Base-by-base conservation (phyloP, 2,888 invertebrate species). In the Nymphalis polychloros region DNA sequence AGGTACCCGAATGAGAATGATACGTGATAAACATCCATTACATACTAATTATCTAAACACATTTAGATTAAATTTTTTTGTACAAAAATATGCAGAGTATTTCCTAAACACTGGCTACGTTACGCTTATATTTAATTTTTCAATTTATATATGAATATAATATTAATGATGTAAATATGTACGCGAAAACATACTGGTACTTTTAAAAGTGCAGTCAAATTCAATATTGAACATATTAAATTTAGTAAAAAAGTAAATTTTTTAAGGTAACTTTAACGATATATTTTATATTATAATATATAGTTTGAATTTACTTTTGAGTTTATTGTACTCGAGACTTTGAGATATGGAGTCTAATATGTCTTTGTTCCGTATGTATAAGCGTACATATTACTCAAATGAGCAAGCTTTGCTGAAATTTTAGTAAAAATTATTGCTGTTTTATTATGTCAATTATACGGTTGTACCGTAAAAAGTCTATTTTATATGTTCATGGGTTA, bases 61-160 rank as follows among this genome's bases (percentile, higher is more conserved):
- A 75, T 76, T 78, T 78, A 82, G 82, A 82, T 80, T 79, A 79
- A 79, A 78, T 73, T 77, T 85, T 57, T 76, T 85, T 86, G 83
- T 88, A 88, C 88, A 89, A 88, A 88, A 89, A 88, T 89, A 88
- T 85, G 86, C 83, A 78, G 81, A 85, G 81, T 81, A 84, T 80
- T 83, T 79, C 79, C 79, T 82, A 84, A 81, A 81, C 81, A 84
- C 81, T 73, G 71, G 78, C 79, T 81, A 82, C 78, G 59, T 74
- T 72, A 76, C 71, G 72, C 76, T 78, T 76, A 74, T 76, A 75
- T 69, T 74, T 73, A 4, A 41, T 41, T 75, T 70, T 74, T 76
- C 72, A 73, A 73, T 75, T 67, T 74, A 73, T 74, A 73, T 70
- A 75, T 72, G 71, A 67, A 76, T 77, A 75, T 69, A 75, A 23